A percentile compares a stretch with the other conserved stretches of the same genome.
These are phyloP conservation scores for Aphis gossypii DNA, from an alignment of 1,140 invertebrate species.

Conservation along the genomic window DNA sequence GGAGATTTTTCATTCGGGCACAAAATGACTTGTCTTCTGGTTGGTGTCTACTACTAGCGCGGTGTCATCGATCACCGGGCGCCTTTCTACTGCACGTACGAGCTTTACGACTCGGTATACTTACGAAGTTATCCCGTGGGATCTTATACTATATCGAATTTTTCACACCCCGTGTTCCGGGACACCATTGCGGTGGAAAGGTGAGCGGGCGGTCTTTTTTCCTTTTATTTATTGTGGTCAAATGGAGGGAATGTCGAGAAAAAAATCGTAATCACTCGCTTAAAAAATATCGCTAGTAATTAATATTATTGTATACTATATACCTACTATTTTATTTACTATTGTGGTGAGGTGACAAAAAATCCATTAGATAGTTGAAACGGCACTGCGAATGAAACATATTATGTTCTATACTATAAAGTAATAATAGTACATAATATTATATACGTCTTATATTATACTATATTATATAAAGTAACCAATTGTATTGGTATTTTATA, in stretches of 20 bases:
- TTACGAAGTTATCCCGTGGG: background rate
- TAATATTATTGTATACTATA: background rate
- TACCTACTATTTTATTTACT: background rate
- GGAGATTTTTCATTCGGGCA: conserved; percentile 19
- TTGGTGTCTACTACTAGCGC: background rate
- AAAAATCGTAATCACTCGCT: background rate
- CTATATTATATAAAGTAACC: no score
- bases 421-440: no score
- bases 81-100: background rate
- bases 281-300: background rate
- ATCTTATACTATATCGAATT: conserved; percentile 1
- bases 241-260: background rate
- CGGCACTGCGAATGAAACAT: background rate
- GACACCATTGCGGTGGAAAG: background rate
- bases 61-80: conserved; percentile 14
- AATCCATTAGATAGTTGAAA: conserved; percentile 1
- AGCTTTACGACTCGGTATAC: background rate
- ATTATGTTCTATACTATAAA: background rate
- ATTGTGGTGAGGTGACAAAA: background rate
- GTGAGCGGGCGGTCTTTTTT: background rate
- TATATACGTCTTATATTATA: no score
- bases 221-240: background rate
- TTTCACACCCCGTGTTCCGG: background rate
- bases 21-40: conserved; percentile 8
- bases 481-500: no score